A percentile compares a stretch with the other conserved stretches of the same genome.
Conservation (phyloP, 2,797 vertebrate species). For the Hapalemur alaotrensis region DNA sequence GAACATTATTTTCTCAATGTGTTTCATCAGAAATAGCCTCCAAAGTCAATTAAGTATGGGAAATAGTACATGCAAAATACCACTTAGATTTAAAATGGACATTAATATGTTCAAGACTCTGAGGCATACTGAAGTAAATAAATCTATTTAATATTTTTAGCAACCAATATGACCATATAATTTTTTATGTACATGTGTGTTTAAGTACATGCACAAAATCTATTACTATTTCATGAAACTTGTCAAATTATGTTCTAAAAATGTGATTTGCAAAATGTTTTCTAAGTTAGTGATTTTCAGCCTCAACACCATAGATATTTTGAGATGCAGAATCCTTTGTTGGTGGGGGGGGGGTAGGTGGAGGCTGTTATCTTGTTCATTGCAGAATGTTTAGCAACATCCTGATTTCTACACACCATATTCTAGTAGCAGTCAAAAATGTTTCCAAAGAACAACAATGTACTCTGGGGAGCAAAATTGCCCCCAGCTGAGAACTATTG, state of each 20-base stretch:
- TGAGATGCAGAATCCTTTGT: neutral
- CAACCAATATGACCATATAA: neutral
- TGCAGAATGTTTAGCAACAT: neutral
- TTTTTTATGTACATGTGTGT: neutral
- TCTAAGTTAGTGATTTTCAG: neutral
- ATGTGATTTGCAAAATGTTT: neutral
- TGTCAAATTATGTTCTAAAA: neutral
- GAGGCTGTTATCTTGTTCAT: fast-evolving
- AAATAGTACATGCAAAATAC: neutral
- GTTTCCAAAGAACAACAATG: neutral
- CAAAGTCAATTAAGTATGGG: neutral
- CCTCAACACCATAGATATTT: neutral
- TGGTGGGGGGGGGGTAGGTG: neutral
- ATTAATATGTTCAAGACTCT: neutral
- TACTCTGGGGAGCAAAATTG: neutral
- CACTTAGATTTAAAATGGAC: neutral
- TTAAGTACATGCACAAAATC: neutral
- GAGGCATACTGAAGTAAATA: neutral
- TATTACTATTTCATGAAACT: neutral
- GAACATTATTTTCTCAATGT: neutral
- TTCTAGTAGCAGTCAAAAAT: neutral
- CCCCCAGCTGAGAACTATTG: neutral
- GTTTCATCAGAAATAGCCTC: neutral
- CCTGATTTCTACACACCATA: neutral
- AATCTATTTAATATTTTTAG: neutral